Evolutionary conservation across 2,797 vertebrate genomes (phyloP), one percentile per base, ranked within the genome.

Genomic region (Spheniscus humboldti): DNA sequence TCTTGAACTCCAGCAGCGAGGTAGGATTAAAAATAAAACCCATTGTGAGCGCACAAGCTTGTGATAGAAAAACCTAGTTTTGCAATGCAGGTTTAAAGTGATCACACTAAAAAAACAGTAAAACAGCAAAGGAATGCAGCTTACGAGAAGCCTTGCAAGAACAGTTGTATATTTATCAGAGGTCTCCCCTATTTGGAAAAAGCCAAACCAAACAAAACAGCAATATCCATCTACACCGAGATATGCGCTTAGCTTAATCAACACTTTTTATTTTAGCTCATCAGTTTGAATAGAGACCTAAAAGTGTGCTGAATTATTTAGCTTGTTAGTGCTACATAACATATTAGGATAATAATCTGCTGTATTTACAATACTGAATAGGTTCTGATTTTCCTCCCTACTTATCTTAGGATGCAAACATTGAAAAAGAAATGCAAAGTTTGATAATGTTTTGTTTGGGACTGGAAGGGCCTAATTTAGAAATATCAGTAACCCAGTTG

Each of bases 21-120:
- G 75, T 50, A 91, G 94, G 91, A 94, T 96, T 94, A 96, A 92
- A 95, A 97, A 87, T 90, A 94, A 96, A 96, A 72, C 56, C 89
- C 67, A 63, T 78, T 41, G 56, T 1, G n/a, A 92, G 63, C 8
- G 4, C 60, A 45, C 22, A 79, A 55, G 66, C 73, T 86, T 6
- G 5, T 55, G 57, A 82, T 3, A 86, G 66, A 67, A 93, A 90
- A 74, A 68, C 16, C 30, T 30, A 24, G 33, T 59, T 94, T 86
- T 87, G 75, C 73, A 88, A 43, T 16, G 9, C 4, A 5, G 39
- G 33, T 76, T 89, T 90, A 74, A 86, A 91, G 53, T 23, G 75
- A 91, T 92, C 87, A 64, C 23, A 47, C 11, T 23, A 59, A 62
- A 80, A n/a, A 67, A 59, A 85, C 53, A 68, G 41, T 1, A 59